These are phyloP conservation scores for Lepisosteus osseus DNA, from an alignment of 2,113 vertebrate species.

Conservation along the genomic window DNA sequence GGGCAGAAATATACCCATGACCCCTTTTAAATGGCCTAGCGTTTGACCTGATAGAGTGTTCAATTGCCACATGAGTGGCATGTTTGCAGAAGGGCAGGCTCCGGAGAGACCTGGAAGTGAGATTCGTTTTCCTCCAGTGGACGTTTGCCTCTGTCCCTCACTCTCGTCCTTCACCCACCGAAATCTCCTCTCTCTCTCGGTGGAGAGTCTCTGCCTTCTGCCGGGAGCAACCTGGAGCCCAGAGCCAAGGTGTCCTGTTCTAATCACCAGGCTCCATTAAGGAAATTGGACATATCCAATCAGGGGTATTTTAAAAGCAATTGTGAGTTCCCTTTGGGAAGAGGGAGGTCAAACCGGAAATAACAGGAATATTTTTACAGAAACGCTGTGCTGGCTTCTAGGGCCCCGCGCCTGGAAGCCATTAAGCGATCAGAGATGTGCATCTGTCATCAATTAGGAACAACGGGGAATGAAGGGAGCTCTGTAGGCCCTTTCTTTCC, in stretches of 20 bases:
- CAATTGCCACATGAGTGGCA: too few relatives aligned
- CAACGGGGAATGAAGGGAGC: slow-evolving; percentile 48
- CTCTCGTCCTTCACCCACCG: too few relatives aligned
- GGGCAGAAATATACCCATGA: too few relatives aligned
- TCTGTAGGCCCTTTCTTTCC: slow-evolving; percentile 32
- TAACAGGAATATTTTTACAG: slow-evolving; percentile 56
- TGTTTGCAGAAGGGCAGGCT: too few relatives aligned
- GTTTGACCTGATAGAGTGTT: too few relatives aligned
- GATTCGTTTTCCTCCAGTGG: too few relatives aligned
- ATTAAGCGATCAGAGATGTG: slow-evolving; percentile 55
- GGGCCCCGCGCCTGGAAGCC: slow-evolving; percentile 53
- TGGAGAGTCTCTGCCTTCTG: neutral
- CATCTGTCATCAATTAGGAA: slow-evolving; percentile 65
- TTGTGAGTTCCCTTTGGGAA: slow-evolving; percentile 22
- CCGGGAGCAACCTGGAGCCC: neutral
- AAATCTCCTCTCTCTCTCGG: too few relatives aligned
- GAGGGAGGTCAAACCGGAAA: slow-evolving; percentile 50
- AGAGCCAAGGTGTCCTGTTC: neutral
- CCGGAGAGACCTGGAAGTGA: too few relatives aligned
- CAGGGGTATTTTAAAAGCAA: neutral
- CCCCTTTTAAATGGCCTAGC: too few relatives aligned
- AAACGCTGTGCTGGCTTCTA: slow-evolving; percentile 51
- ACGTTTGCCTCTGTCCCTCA: too few relatives aligned
- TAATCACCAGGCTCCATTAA: neutral
- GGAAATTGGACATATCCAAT: slow-evolving; percentile 4